Base-by-base conservation (phyloP, 2,797 vertebrate species). In the Cephalopachus bancanus region DNA sequence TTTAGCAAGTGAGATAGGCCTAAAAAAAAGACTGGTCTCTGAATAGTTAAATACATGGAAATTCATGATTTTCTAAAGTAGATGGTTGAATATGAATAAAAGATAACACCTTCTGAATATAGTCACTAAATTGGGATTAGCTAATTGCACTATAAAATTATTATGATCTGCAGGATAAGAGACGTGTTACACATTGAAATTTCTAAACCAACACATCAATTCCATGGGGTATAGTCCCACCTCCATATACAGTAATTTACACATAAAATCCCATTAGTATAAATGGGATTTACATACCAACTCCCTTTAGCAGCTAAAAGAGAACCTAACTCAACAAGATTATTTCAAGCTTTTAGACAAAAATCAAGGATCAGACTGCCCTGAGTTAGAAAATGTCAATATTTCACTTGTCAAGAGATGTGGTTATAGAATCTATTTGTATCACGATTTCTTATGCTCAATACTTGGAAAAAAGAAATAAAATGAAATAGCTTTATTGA, bases 261-360 rank as follows among this genome's bases (percentile, higher is more conserved):
- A 84, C 55, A 5, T 44, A 89, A 3, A 64, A 26, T 62, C 94
- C 80, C 60, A 33, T 37, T 96, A 85, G 49, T 88, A 55, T 44
- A 94, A 94, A 69, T 89, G 10, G 8, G 26, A 96, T 96, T 98
- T 97, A 96, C 22, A 96, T 86, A 53, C 55, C 92, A 85, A 93
- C 57, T 79, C 37, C 4, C 4, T 60, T 7, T 22, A 75, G 14
- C 62, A 62, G 64, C 59, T 44, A 79, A 92, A 91, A 62, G 28
- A 30, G 76, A 91, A 91, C 74, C 7, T 59, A 69, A 69, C n/a
- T 76, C 93, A 89, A 30, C 22, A 89, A 90, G 8, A 93, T 93
- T 72, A 79, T 86, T 94, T 97, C 37, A 85, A 87, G 10, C 28
- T 97, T 96, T 96, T 60, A 84, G 64, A 62, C 64, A 74, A 33